Conservation (phyloP, 2,888 invertebrate species). For the Cabera pusaria region DNA sequence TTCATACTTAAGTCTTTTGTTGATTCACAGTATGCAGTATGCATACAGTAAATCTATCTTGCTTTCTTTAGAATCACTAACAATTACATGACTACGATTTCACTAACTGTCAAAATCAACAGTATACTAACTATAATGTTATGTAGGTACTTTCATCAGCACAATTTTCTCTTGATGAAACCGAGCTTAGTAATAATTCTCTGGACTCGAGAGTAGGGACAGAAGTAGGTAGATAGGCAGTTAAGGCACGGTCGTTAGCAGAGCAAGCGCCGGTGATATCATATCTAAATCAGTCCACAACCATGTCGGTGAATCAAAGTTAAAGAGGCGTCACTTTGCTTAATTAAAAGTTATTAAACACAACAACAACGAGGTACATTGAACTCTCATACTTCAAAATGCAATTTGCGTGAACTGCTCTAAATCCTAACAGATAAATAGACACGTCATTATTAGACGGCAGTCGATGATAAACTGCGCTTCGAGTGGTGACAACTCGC, state of each 20-base stretch:
- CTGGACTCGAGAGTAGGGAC: too few relatives aligned
- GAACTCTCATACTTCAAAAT: conserved; percentile 61
- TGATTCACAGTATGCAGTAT: too few relatives aligned
- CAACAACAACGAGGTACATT: conserved; percentile 53
- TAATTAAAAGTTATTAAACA: conserved; percentile 47
- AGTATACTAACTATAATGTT: too few relatives aligned
- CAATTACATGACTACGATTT: too few relatives aligned
- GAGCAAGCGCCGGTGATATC: conserved; percentile 27
- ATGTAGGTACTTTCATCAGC: too few relatives aligned
- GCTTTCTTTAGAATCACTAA: too few relatives aligned
- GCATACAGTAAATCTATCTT: too few relatives aligned
- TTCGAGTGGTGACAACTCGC: conserved; percentile 57
- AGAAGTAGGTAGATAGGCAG: too few relatives aligned
- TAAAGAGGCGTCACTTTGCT: conserved; percentile 31
- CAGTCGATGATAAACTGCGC: conserved; percentile 72
- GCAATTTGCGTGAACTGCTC: conserved; percentile 62
- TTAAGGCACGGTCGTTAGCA: conserved; percentile 11
- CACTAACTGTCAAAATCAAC: too few relatives aligned
- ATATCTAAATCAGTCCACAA: conserved; percentile 30
- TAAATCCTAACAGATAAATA: conserved; percentile 65
- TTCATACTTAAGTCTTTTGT: too few relatives aligned
- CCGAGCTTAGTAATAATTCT: too few relatives aligned
- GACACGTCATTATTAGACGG: conserved; percentile 72
- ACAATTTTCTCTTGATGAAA: too few relatives aligned
- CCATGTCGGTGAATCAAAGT: conserved; percentile 31